Conservation (phyloP, 1,140 invertebrate species). For the Sycophila sp. region DNA sequence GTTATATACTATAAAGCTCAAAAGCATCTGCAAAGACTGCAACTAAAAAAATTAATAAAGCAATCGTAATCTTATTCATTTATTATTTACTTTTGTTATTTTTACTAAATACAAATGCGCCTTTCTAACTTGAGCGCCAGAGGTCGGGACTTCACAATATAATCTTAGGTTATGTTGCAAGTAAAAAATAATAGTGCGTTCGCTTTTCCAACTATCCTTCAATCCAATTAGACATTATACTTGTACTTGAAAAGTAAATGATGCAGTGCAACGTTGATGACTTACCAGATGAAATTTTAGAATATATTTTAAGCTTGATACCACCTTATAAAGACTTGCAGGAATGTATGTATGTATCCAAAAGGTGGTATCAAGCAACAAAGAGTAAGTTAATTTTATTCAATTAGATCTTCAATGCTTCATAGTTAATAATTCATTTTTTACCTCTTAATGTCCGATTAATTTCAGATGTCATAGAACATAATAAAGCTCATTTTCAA, state of each 20-base stretch:
- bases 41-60: too few species aligned
- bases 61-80: too few species aligned
- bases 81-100: too few species aligned
- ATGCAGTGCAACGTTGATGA: slow-evolving; percentile 71
- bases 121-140: too few species aligned
- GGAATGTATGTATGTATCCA: slow-evolving; percentile 85
- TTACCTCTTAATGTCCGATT: too few species aligned
- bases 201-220: neutral
- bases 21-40: too few species aligned
- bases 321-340: slow-evolving; percentile 91
- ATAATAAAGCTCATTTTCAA: slow-evolving; percentile 74
- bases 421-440: too few species aligned
- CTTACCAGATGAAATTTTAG: slow-evolving; percentile 91
- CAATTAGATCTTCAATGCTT: slow-evolving; percentile 31
- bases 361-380: slow-evolving; percentile 83
- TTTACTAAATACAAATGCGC: too few species aligned
- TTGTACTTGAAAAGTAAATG: slow-evolving; percentile 37
- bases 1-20: too few species aligned
- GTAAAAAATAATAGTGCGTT: slow-evolving; percentile 1
- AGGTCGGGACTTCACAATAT: too few species aligned
- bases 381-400: slow-evolving; percentile 73
- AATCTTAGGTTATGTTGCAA: slow-evolving; percentile 23
- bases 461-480: slow-evolving; percentile 75
- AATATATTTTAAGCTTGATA: slow-evolving; percentile 89
- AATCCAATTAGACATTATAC: neutral